Base-by-base conservation (phyloP, 2,797 vertebrate species). In the Poecilia gillii region DNA sequence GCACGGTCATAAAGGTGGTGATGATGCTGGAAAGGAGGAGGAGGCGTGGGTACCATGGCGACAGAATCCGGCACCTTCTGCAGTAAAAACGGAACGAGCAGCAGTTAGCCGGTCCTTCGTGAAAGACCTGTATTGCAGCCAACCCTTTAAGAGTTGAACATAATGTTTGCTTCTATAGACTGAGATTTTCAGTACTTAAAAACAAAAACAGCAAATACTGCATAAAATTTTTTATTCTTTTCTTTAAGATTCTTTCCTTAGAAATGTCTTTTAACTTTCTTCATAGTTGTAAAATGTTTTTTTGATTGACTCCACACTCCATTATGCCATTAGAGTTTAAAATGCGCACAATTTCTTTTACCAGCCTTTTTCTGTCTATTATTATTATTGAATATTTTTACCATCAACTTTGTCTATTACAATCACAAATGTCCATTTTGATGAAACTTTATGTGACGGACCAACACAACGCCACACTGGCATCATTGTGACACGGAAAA, bases 1-100 rank as follows among this genome's bases (percentile, higher is more conserved):
- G 85, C 88, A 84, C 84, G 62, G 80, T 83, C 66, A 70, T 85
- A 46, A 72, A 16, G 68, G 25, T 46, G 95, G 91, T 95, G 93
- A 94, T 96, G 95, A 96, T 95, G 95, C 91, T 96, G 95, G 84
- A 87, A 81, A 79, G 90, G 90, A 93, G 90, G 90, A 39, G 36
- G 36, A 92, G 91, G 91, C 87, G 90, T 51, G 76, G 95, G 95
- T 94, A 92, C 95, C 75, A 72, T 87, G 85, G 95, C 87, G 89
- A 95, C 94, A 55, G 76, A 62, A 77, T 85, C 84, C 79, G 66
- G 78, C 73, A 75, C 73, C 78, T 64, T 83, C 87, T 86, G 83
- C 85, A 91, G 89, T 84, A 39, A 25, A 47, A 47, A 31, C 64
- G 3, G 7, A 28, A 14, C 11, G 53, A 73, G 53, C 20, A 41